phyloP scores from a whole-genome alignment of 2,888 invertebrate species.

The Blastobasis adustella region DNA sequence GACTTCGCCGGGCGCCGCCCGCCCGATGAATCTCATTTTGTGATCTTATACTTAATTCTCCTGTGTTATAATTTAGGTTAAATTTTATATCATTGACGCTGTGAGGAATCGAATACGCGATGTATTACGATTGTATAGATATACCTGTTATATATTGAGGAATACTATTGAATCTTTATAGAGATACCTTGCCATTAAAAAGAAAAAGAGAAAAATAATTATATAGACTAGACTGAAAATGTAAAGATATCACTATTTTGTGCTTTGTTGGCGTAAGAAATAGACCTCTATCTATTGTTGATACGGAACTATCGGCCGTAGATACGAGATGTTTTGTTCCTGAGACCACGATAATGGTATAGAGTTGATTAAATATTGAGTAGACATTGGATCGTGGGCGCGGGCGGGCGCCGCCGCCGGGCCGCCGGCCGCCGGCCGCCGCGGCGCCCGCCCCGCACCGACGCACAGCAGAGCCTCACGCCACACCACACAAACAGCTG shows the following conservation, averaged over 20 bases:
- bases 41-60: constrained; percentile 76
- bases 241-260: constrained; percentile 75
- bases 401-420: constrained; percentile 17
- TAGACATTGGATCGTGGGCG: constrained; percentile 44
- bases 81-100: constrained; percentile 75
- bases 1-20: constrained; percentile 65
- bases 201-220: constrained; percentile 60
- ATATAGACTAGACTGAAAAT: constrained; percentile 74
- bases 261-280: constrained; percentile 71
- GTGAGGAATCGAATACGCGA: constrained; percentile 69
- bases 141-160: constrained; percentile 71
- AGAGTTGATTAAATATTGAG: constrained; percentile 51
- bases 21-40: constrained; percentile 75
- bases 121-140: constrained; percentile 67
- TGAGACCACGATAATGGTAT: constrained; percentile 51
- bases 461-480: constrained; percentile 62
- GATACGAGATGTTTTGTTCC: constrained; percentile 27
- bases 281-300: constrained; percentile 65
- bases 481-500: constrained; percentile 50
- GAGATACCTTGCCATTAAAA: constrained; percentile 68
- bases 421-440: constrained; percentile 11
- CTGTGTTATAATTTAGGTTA: constrained; percentile 76
- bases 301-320: constrained; percentile 51
- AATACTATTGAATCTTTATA: constrained; percentile 73
- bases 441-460: constrained; percentile 31